phyloP scores from a whole-genome alignment of 2,888 invertebrate genomes.

The Ditula angustiorana region DNA sequence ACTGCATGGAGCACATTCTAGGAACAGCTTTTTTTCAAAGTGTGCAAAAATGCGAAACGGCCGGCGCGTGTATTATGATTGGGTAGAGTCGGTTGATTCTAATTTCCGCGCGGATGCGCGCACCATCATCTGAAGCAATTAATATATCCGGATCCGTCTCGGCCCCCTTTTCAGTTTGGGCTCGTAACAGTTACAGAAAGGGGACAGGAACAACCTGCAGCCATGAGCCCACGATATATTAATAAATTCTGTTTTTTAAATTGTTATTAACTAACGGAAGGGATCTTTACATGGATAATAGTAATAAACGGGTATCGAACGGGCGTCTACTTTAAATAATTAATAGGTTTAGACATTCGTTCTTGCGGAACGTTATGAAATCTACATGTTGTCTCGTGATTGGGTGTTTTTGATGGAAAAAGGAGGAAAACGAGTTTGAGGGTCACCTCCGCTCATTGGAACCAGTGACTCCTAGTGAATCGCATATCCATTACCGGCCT shows the following conservation, averaged over 20 bases:
- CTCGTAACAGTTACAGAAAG: constrained; percentile 41
- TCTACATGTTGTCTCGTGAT: no score
- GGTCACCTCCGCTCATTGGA: no score
- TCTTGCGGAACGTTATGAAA: no score
- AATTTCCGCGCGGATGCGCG: constrained; percentile 71
- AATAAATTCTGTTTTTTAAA: background rate
- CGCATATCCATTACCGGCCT: no score
- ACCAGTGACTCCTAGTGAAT: no score
- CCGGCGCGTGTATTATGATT: constrained; percentile 37
- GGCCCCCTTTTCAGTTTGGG: constrained; percentile 48
- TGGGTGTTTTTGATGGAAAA: no score
- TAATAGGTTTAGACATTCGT: no score
- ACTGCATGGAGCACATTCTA: background rate
- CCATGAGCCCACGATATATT: constrained; percentile 12
- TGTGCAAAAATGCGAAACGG: constrained; percentile 29
- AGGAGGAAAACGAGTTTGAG: no score
- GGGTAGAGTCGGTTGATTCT: constrained; percentile 57
- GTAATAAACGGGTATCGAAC: background rate
- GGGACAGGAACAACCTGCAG: constrained; percentile 26
- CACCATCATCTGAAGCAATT: constrained; percentile 63
- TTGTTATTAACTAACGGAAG: background rate
- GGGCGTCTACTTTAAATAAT: background rate
- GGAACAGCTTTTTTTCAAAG: background rate
- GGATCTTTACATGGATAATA: background rate
- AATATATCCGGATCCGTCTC: constrained; percentile 63